Base-by-base conservation (phyloP, 2,797 vertebrate species). In the Miichthys miiuy region DNA sequence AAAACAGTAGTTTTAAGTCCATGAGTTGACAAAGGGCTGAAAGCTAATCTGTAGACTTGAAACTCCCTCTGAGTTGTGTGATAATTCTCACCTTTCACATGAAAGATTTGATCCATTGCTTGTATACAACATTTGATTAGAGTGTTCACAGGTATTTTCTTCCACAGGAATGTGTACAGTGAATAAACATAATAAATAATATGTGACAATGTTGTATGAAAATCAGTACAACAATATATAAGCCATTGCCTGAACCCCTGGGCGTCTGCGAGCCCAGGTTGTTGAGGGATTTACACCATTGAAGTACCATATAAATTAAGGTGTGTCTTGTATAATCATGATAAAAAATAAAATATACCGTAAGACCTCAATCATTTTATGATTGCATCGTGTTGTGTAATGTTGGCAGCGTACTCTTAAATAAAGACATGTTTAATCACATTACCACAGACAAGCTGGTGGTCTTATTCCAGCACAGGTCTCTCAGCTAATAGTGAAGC, bases 401-500 rank as follows among this genome's bases (percentile, higher is more conserved):
- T n/a, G 17, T 38, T 68, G 55, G 11, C 23, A 61, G 1, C 64
- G 58, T 1, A 21, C 2, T 66, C 17, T 44, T 21, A 41, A 12
- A 42, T 56, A 25, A 21, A 51, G 9, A 5, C 42, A 13, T 61
- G 44, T 48, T 62, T 21, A 23, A 42, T 42, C 6, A 8, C 23
- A 65, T 44, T 4, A 52, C 41, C 23, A 52, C 20, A 51, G 11
- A 63, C 9, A 75, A 21, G 8, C 9, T 41, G 20, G n/a, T 34
- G 6, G 41, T 58, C 55, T 60, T 70, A 70, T 55, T 61, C 27
- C 41, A 71, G 55, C 46, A 23, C 38, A 34, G 8, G 30, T 57
- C 30, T 80, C 23, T 63, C 46, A 51, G 13, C 38, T 44, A 63
- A 74, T 14, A 58, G 12, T 27, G 38, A 54, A 47, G 57, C 65